These are phyloP conservation scores for Tromatobia lineatoria DNA, from an alignment of 2,888 invertebrate genomes.

Conservation along the genomic window DNA sequence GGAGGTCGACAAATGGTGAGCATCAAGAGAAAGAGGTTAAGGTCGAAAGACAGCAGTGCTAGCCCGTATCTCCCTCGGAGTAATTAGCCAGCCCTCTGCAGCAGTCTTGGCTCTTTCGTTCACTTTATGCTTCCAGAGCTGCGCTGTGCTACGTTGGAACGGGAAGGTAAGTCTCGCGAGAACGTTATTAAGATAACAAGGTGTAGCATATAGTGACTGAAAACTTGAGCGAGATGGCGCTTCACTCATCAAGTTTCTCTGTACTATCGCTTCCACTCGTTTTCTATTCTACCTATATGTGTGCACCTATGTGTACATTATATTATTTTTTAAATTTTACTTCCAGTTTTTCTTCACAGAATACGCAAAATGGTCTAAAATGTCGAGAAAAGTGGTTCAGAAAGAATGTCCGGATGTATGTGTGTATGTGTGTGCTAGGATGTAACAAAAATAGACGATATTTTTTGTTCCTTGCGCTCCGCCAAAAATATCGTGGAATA, in stretches of 20 bases:
- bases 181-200: conserved; percentile 51
- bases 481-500: too few species aligned
- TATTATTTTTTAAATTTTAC: too few species aligned
- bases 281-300: conserved; percentile 15
- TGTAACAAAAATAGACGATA: too few species aligned
- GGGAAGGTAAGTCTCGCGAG: conserved; percentile 45
- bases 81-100: conserved; percentile 47
- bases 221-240: conserved; percentile 19
- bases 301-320: not conserved
- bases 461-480: too few species aligned
- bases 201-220: conserved; percentile 14
- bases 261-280: conserved; percentile 29
- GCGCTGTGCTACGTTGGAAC: conserved; percentile 14
- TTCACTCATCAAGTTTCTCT: conserved; percentile 37
- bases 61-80: conserved; percentile 30
- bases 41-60: conserved; percentile 33
- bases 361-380: too few species aligned
- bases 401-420: too few species aligned
- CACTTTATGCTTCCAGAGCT: conserved; percentile 29
- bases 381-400: too few species aligned
- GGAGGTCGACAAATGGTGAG: not conserved
- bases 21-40: not conserved
- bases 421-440: too few species aligned
- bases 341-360: too few species aligned
- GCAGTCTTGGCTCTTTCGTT: conserved; percentile 40